Evolutionary conservation across 1,140 invertebrate species (phyloP).

Genomic region (Drosophila sp.): DNA sequence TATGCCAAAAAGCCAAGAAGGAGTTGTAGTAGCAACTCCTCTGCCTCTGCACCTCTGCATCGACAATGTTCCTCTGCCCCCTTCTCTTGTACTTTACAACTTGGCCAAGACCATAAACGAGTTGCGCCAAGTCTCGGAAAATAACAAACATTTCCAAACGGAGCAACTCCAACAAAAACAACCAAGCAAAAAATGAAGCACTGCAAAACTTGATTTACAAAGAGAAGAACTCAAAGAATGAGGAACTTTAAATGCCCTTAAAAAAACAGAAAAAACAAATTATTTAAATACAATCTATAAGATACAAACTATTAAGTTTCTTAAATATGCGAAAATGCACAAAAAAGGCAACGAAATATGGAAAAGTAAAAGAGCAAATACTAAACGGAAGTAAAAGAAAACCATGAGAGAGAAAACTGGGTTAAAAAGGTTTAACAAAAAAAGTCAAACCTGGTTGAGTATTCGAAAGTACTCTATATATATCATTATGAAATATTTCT

Average conservation of each 20-base stretch:
- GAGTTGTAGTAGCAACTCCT: slow-evolving; percentile 37
- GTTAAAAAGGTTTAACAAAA: not conserved
- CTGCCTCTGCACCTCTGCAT: slow-evolving; percentile 33
- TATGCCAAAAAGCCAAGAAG: slow-evolving; percentile 61
- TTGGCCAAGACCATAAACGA: slow-evolving; percentile 51
- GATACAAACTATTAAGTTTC: slow-evolving; percentile 17
- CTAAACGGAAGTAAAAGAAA: not conserved
- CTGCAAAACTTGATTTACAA: slow-evolving; percentile 76
- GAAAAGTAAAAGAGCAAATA: not conserved
- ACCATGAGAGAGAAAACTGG: not conserved
- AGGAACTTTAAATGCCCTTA: slow-evolving; percentile 59
- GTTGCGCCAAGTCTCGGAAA: slow-evolving; percentile 67
- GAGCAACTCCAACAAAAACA: slow-evolving; percentile 47
- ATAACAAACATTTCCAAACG: slow-evolving; percentile 70
- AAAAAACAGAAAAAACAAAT: not conserved
- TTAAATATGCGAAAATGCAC: not conserved
- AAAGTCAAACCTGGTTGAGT: too few relatives aligned
- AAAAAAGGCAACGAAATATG: not conserved
- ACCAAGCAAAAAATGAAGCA: not conserved
- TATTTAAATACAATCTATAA: not conserved
- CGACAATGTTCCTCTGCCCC: slow-evolving; percentile 24
- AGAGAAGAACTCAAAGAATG: slow-evolving; percentile 38
- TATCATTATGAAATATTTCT: too few relatives aligned
- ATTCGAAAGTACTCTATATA: not conserved
- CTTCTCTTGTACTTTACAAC: not conserved